A percentile compares a stretch with the other conserved stretches of the same genome.
Evolutionary conservation across 1,140 invertebrate genomes (phyloP).

Genomic region (Hypsibius dujardini): DNA sequence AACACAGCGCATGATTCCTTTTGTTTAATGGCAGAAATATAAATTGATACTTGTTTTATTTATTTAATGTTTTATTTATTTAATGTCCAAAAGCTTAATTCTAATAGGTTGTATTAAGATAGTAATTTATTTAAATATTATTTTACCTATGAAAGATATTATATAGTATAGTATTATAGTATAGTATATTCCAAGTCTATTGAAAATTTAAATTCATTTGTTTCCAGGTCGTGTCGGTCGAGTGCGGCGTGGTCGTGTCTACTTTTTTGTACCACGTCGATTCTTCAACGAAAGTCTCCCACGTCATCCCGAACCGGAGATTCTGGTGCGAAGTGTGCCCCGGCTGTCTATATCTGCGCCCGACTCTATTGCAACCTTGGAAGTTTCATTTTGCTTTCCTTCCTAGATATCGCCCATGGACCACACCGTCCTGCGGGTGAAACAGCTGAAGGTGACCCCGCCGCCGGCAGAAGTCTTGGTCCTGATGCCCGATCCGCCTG

Average conservation of each 20-base stretch:
- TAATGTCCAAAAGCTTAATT: too few species aligned
- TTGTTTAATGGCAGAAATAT: too few species aligned
- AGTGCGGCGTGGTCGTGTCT: conserved; percentile 63
- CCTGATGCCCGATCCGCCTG: conserved; percentile 66
- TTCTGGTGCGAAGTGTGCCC: conserved; percentile 6
- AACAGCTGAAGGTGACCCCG: conserved; percentile 61
- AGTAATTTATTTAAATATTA: too few species aligned
- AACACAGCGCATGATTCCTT: too few species aligned
- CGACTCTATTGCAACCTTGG: too few species aligned
- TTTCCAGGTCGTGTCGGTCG: conserved; percentile 61
- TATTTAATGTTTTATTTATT: too few species aligned
- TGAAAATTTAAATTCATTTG: background rate
- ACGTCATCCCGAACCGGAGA: background rate
- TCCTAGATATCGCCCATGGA: conserved; percentile 44
- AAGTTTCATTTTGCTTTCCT: background rate
- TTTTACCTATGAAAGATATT: too few species aligned
- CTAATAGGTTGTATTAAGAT: too few species aligned
- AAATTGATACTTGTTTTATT: too few species aligned
- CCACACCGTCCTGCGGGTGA: conserved; percentile 60
- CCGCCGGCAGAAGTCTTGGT: conserved; percentile 57
- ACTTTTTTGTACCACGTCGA: conserved; percentile 52
- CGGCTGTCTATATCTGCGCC: too few species aligned
- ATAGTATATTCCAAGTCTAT: too few species aligned
- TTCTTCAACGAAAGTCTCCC: conserved; percentile 41
- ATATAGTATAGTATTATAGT: too few species aligned